A percentile compares a stretch with the other conserved stretches of the same genome.
Conservation (phyloP, 1,140 invertebrate species). For the Drosophila mojavensis region DNA sequence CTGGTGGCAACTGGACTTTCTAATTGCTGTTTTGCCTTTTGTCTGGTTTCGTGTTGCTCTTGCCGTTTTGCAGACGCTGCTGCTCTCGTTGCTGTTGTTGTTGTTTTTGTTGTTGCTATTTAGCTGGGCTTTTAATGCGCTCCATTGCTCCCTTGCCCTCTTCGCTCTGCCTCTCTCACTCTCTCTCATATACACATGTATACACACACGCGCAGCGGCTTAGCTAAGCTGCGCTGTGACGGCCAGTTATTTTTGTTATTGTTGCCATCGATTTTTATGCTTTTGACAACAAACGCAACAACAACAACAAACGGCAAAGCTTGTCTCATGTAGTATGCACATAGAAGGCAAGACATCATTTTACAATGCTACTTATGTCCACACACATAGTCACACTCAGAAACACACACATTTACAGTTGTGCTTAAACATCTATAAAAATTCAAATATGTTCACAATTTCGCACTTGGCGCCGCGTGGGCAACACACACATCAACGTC, state of each 20-base stretch:
- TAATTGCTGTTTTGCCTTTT: conserved; percentile 59
- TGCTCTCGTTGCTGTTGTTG: conserved; percentile 8
- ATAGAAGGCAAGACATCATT: conserved; percentile 82
- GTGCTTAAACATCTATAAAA: conserved; percentile 71
- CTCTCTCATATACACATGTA: conserved; percentile 1
- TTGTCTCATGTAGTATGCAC: conserved; percentile 57
- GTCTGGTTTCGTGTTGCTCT: conserved; percentile 21
- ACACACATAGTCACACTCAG: conserved; percentile 30
- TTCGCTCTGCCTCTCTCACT: background rate
- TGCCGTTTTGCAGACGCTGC: conserved; percentile 40
- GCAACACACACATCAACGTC: conserved; percentile 55
- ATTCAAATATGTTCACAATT: conserved; percentile 76
- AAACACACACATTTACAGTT: conserved; percentile 9
- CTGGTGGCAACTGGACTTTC: conserved; percentile 56
- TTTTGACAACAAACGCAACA: conserved; percentile 47
- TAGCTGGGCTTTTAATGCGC: conserved; percentile 50
- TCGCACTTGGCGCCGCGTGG: conserved; percentile 64
- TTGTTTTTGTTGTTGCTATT: conserved; percentile 22
- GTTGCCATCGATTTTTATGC: conserved; percentile 76
- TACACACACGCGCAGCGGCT: conserved; percentile 7
- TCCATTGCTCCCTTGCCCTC: conserved; percentile 42
- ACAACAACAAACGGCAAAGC: conserved; percentile 22
- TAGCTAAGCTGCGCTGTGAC: conserved; percentile 47
- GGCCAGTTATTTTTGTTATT: conserved; percentile 46
- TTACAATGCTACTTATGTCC: conserved; percentile 79